A percentile compares a stretch with the other conserved stretches of the same genome.
phyloP scores from a whole-genome alignment of 2,888 invertebrate genomes.

The Girardia tigrina region DNA sequence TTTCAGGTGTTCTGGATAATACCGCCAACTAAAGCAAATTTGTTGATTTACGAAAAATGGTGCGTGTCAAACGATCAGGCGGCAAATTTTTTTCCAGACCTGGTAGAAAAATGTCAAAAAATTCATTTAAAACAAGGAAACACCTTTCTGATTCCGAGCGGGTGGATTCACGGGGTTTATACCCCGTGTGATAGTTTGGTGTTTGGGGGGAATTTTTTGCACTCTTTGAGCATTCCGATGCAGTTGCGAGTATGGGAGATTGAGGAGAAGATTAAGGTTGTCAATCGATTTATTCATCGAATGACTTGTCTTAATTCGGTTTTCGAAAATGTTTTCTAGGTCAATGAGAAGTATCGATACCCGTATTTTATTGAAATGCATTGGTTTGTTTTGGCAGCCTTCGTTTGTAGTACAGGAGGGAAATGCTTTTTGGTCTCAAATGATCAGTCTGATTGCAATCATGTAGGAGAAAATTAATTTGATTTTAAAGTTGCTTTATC shows the following conservation, averaged over 20 bases:
- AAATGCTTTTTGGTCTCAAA: too few relatives aligned
- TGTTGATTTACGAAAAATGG: constrained; percentile 75
- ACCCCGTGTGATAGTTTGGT: constrained; percentile 72
- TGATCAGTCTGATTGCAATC: too few relatives aligned
- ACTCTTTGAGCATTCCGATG: constrained; percentile 67
- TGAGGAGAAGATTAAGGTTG: not conserved
- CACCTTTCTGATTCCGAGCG: constrained; percentile 77
- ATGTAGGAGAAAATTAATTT: too few relatives aligned
- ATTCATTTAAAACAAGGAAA: constrained; percentile 56
- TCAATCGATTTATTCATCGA: too few relatives aligned
- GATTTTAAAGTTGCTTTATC: too few relatives aligned
- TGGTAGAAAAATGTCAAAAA: constrained; percentile 58
- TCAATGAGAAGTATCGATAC: not conserved
- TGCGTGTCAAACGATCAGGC: constrained; percentile 75
- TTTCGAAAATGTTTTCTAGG: not conserved
- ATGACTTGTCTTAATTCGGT: too few relatives aligned
- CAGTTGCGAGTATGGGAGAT: constrained; percentile 60
- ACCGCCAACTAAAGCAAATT: constrained; percentile 83
- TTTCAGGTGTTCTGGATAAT: constrained; percentile 57
- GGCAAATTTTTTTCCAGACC: constrained; percentile 86
- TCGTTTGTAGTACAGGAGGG: too few relatives aligned
- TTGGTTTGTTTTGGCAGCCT: constrained; percentile 1
- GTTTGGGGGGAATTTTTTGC: constrained; percentile 80
- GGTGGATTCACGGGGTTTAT: constrained; percentile 82
- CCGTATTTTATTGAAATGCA: not conserved